These are phyloP conservation scores for Xylota segnis DNA, from an alignment of 2,888 invertebrate genomes.

Conservation along the genomic window DNA sequence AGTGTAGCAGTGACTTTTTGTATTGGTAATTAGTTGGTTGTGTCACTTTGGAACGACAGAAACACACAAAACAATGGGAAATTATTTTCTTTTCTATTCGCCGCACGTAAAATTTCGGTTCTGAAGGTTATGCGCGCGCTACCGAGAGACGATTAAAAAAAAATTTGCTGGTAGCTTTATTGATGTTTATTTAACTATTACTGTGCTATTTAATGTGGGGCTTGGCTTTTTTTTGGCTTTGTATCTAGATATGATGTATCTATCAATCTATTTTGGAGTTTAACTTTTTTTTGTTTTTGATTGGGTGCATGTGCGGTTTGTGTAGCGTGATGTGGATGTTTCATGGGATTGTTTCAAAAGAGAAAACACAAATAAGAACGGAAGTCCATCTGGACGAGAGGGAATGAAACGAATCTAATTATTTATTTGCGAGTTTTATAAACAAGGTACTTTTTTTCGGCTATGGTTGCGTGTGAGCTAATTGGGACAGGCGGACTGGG, in stretches of 20 bases:
- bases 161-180: slow-evolving; percentile 49
- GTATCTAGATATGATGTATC: slow-evolving; percentile 27
- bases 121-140: slow-evolving; percentile 52
- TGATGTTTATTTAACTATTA: slow-evolving; percentile 73
- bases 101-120: slow-evolving; percentile 71
- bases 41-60: slow-evolving; percentile 53
- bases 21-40: slow-evolving; percentile 57
- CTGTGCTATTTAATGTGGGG: slow-evolving; percentile 57
- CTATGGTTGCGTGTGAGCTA: slow-evolving; percentile 46
- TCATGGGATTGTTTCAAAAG: slow-evolving; percentile 1
- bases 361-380: slow-evolving; percentile 17
- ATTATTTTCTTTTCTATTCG: slow-evolving; percentile 52
- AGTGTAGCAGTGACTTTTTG: slow-evolving; percentile 33
- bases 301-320: slow-evolving; percentile 26
- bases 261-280: slow-evolving; percentile 41
- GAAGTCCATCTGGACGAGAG: slow-evolving; percentile 34
- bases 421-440: neutral
- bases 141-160: slow-evolving; percentile 47
- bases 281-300: slow-evolving; percentile 19
- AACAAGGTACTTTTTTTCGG: slow-evolving; percentile 19
- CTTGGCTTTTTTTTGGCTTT: slow-evolving; percentile 43
- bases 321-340: slow-evolving; percentile 10
- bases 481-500: slow-evolving; percentile 44
- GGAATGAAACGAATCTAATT: slow-evolving; percentile 1
- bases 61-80: slow-evolving; percentile 59